Evolutionary conservation across 1,140 invertebrate genomes (phyloP).

Genomic region (Anoplolepis gracilipes): DNA sequence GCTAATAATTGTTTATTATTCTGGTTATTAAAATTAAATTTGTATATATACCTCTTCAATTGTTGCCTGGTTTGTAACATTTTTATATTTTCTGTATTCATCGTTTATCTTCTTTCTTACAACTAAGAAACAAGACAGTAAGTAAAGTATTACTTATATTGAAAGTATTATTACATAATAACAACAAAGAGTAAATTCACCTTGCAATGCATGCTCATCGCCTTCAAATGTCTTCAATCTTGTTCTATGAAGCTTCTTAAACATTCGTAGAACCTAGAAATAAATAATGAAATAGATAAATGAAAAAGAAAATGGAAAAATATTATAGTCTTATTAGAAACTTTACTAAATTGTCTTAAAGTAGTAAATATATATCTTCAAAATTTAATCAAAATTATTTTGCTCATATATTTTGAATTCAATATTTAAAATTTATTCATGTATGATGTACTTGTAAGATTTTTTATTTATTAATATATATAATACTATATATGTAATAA

Average conservation of each 20-base stretch:
- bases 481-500: no score
- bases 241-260: constrained; percentile 89
- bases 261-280: constrained; percentile 87
- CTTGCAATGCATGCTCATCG: constrained; percentile 87
- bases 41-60: constrained; percentile 86
- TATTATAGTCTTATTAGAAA: no score
- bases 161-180: constrained; percentile 16
- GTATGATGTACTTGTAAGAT: no score
- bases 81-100: constrained; percentile 88
- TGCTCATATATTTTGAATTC: no score
- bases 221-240: constrained; percentile 88
- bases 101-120: constrained; percentile 88
- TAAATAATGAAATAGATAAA: constrained; percentile 32
- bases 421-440: no score
- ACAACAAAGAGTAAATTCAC: constrained; percentile 75
- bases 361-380: no score
- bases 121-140: constrained; percentile 75
- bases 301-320: not conserved
- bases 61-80: constrained; percentile 85
- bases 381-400: no score
- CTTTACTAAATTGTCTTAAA: no score
- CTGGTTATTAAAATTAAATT: constrained; percentile 18
- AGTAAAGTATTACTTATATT: constrained; percentile 40
- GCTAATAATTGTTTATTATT: not conserved
- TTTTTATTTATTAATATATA: no score